A percentile compares a stretch with the other conserved stretches of the same genome.
phyloP scores from a whole-genome alignment of 2,888 invertebrate species.

The Caenorhabditis sp. region DNA sequence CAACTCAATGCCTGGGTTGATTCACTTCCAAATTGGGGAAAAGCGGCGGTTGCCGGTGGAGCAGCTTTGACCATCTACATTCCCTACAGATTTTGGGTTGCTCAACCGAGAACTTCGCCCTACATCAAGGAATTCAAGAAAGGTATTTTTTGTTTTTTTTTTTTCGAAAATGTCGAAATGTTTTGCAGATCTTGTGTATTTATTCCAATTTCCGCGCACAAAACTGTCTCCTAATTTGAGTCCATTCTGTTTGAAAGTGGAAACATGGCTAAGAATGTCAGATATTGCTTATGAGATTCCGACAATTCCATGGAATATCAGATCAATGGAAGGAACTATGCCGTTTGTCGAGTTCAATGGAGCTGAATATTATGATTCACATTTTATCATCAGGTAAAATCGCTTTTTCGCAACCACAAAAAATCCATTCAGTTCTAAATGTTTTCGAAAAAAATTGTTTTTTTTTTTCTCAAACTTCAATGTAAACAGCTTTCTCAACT shows the following conservation, averaged over 20 bases:
- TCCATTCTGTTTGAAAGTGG: slow-evolving; percentile 92
- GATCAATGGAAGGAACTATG: slow-evolving; percentile 83
- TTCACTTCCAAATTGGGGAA: slow-evolving; percentile 53
- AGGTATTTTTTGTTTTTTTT: slow-evolving; percentile 12
- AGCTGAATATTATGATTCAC: slow-evolving; percentile 89
- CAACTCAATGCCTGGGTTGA: slow-evolving; percentile 43
- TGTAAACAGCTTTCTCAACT: background rate
- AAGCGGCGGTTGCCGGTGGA: slow-evolving; percentile 54
- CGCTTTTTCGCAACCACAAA: slow-evolving; percentile 10
- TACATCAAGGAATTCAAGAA: slow-evolving; percentile 48
- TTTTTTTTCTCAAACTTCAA: background rate
- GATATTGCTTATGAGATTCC: slow-evolving; percentile 84
- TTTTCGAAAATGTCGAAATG: background rate
- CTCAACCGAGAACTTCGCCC: slow-evolving; percentile 39
- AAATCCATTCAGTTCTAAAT: slow-evolving; percentile 66
- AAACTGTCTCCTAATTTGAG: slow-evolving; percentile 88
- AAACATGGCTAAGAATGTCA: slow-evolving; percentile 90
- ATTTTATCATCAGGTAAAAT: slow-evolving; percentile 79
- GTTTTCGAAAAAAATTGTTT: no score
- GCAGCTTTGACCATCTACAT: slow-evolving; percentile 48
- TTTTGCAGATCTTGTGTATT: slow-evolving; percentile 85
- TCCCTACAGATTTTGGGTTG: slow-evolving; percentile 44
- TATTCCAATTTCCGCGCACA: slow-evolving; percentile 91
- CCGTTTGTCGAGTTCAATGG: slow-evolving; percentile 94
- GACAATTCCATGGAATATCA: slow-evolving; percentile 10